These are phyloP conservation scores for Blennius ocellaris DNA, from an alignment of 2,113 vertebrate species.

Conservation along the genomic window DNA sequence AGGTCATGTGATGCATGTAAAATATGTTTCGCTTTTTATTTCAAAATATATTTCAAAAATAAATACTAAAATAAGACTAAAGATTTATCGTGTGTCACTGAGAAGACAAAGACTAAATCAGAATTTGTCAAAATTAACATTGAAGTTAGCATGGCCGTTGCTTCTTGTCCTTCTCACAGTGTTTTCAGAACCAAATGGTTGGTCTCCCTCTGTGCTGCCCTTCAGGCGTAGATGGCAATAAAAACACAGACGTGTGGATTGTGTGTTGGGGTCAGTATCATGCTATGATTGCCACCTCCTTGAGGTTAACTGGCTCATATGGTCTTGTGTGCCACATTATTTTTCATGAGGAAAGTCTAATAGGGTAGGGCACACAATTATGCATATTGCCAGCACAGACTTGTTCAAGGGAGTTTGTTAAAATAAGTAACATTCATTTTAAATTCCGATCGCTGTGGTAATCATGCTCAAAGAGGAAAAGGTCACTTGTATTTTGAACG, in stretches of 20 bases:
- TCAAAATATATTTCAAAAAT: no score
- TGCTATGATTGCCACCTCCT: background rate
- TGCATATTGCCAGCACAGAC: no score
- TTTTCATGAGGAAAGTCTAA: background rate
- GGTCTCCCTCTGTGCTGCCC: conserved; percentile 22
- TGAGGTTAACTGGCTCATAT: conserved; percentile 17
- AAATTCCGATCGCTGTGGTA: background rate
- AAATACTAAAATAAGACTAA: no score
- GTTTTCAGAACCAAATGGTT: conserved; percentile 35
- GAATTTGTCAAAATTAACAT: no score
- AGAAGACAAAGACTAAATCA: no score
- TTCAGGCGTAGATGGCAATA: conserved; percentile 37
- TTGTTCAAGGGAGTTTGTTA: background rate
- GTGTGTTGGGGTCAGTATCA: background rate
- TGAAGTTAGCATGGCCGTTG: conserved; percentile 24
- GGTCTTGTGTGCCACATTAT: background rate
- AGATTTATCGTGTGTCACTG: no score
- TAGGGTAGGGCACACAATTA: background rate
- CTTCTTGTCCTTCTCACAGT: conserved; percentile 23
- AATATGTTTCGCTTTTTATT: no score
- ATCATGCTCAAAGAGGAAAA: conserved; percentile 15
- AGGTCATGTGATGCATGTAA: no score
- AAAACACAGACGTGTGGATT: conserved; percentile 1
- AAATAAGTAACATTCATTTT: conserved; percentile 21
- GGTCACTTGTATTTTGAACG: no score